A percentile compares a stretch with the other conserved stretches of the same genome.
phyloP scores from a whole-genome alignment of 1,140 invertebrate species.

The Philaenus spumarius region DNA sequence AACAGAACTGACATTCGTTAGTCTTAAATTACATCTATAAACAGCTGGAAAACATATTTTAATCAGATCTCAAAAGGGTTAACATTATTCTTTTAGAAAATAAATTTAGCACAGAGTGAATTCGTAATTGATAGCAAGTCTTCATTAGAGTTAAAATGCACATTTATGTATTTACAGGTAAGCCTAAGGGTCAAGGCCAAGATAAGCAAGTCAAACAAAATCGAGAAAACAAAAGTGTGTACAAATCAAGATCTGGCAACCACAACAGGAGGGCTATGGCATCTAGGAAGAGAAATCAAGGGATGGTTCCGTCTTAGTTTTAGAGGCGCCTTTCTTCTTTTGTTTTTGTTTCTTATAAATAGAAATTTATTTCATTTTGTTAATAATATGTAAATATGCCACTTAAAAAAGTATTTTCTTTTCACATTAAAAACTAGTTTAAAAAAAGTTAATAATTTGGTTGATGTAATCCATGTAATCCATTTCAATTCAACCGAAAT shows the following conservation, averaged over 20 bases:
- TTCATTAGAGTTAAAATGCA: slow-evolving; percentile 9
- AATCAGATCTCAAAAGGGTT: too few species aligned
- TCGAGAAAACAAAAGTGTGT: slow-evolving; percentile 62
- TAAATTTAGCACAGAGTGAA: not conserved
- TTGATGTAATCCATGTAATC: too few species aligned
- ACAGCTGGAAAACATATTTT: not conserved
- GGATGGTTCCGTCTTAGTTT: slow-evolving; percentile 59
- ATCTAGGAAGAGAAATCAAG: slow-evolving; percentile 65
- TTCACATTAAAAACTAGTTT: too few species aligned
- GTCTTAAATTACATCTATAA: not conserved
- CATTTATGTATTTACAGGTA: slow-evolving; percentile 45
- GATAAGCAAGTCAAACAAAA: slow-evolving; percentile 61
- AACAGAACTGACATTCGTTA: not conserved
- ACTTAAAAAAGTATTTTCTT: too few species aligned
- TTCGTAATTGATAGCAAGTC: not conserved
- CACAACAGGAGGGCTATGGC: slow-evolving; percentile 69
- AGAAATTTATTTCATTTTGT: too few species aligned
- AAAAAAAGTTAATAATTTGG: too few species aligned
- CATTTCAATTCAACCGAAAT: too few species aligned
- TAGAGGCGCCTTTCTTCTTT: slow-evolving; percentile 40
- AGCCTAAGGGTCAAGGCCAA: slow-evolving; percentile 72
- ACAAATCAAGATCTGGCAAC: slow-evolving; percentile 66
- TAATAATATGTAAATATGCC: too few species aligned
- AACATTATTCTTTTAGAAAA: not conserved
- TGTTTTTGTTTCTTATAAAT: too few species aligned